These are phyloP conservation scores for Leptinotarsa defecta DNA, from an alignment of 1,140 invertebrate species.

Conservation along the genomic window DNA sequence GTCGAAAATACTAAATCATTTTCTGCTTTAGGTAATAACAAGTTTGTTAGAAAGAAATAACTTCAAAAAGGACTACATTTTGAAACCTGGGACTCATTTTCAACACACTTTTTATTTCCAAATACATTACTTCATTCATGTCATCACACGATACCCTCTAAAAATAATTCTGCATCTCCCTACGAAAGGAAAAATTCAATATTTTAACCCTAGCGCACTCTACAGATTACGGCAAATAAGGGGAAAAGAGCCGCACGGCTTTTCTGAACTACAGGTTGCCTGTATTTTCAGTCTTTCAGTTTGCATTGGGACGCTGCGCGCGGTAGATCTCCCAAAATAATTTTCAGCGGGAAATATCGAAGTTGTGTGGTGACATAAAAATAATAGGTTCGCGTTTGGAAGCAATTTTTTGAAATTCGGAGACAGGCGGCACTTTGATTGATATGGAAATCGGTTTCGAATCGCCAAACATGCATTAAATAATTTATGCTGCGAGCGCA, in stretches of 20 bases:
- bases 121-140: no score
- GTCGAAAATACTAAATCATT: no score
- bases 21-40: no score
- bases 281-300: constrained; percentile 20
- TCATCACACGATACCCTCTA: no score
- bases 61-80: no score
- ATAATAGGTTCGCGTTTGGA: no score
- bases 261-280: constrained; percentile 19
- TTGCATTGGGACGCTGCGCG: constrained; percentile 16
- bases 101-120: no score
- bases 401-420: no score
- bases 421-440: no score
- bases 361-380: background rate
- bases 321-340: constrained; percentile 3
- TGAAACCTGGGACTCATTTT: no score
- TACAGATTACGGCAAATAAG: background rate
- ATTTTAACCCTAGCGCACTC: constrained; percentile 11
- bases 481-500: background rate
- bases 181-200: background rate
- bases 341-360: constrained; percentile 14
- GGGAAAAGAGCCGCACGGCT: background rate
- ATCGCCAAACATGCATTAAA: background rate
- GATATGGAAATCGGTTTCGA: constrained; percentile 4
- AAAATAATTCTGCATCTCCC: no score
- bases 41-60: no score